phyloP scores from a whole-genome alignment of 2,113 vertebrate genomes.

The Hydrochoerus hydrochaeris region DNA sequence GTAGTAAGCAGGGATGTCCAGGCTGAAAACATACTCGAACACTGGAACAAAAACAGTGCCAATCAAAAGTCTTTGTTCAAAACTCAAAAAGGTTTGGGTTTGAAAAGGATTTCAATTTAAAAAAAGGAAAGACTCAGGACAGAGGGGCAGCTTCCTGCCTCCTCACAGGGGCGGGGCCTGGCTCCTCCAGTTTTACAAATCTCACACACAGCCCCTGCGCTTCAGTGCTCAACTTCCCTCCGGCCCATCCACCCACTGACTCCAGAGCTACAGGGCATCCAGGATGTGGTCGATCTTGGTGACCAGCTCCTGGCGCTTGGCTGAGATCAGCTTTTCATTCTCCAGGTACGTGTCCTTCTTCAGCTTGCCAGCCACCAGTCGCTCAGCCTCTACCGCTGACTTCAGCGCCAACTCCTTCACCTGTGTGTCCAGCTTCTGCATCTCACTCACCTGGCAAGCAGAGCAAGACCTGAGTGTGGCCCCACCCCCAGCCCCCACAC shows the following conservation, averaged over 20 bases:
- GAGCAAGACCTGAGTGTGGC: not conserved
- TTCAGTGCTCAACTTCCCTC: not conserved
- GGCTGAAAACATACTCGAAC: slow-evolving; percentile 20
- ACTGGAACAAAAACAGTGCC: slow-evolving; percentile 44
- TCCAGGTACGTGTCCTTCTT: slow-evolving; percentile 98
- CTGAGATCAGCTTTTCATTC: slow-evolving; percentile 92
- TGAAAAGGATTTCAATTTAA: not conserved
- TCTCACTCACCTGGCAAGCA: slow-evolving; percentile 89
- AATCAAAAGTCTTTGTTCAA: slow-evolving; percentile 61
- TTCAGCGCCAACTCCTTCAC: slow-evolving; percentile 97
- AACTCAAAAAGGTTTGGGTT: slow-evolving; percentile 37
- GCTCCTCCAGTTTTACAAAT: not conserved
- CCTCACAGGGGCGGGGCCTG: not conserved
- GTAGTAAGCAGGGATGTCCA: slow-evolving; percentile 14
- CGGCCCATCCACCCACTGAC: not conserved
- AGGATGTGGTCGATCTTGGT: slow-evolving; percentile 96
- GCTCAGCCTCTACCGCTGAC: slow-evolving; percentile 94
- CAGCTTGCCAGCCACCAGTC: slow-evolving; percentile 96
- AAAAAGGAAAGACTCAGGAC: not conserved
- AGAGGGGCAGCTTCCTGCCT: not conserved
- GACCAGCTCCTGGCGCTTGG: slow-evolving; percentile 95
- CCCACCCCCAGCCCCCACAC: not conserved
- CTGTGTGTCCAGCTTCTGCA: slow-evolving; percentile 96
- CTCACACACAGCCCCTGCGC: not conserved
- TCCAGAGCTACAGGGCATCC: slow-evolving; percentile 90